Evolutionary conservation across 2,113 vertebrate species (phyloP).

Genomic region (Myiopsitta monachus): DNA sequence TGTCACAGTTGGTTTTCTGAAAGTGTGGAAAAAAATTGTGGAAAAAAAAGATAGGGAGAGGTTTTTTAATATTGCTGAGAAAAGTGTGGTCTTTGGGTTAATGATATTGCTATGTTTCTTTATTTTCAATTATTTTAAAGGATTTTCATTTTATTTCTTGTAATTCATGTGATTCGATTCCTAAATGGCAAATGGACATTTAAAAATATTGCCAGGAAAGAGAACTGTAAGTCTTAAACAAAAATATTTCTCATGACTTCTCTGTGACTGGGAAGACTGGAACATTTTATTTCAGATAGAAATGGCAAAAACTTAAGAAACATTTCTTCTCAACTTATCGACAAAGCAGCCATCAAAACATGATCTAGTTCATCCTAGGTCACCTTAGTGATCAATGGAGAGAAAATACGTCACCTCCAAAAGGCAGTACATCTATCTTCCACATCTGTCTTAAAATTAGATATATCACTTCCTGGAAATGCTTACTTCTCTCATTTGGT

Average conservation of each 20-base stretch:
- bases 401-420: background rate
- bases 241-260: background rate
- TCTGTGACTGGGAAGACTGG: background rate
- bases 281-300: slow-evolving; percentile 4
- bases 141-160: background rate
- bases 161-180: background rate
- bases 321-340: background rate
- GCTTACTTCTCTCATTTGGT: background rate
- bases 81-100: background rate
- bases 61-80: background rate
- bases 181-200: background rate
- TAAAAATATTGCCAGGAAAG: background rate
- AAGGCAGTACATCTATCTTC: background rate
- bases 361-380: background rate
- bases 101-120: background rate
- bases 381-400: background rate
- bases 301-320: background rate
- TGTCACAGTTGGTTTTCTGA: background rate
- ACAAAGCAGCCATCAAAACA: background rate
- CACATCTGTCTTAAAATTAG: background rate
- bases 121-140: background rate
- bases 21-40: background rate
- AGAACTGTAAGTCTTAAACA: background rate
- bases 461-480: background rate
- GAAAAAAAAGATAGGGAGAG: background rate